Conservation (phyloP, 2,888 invertebrate species). For the Epiblema foenella region DNA sequence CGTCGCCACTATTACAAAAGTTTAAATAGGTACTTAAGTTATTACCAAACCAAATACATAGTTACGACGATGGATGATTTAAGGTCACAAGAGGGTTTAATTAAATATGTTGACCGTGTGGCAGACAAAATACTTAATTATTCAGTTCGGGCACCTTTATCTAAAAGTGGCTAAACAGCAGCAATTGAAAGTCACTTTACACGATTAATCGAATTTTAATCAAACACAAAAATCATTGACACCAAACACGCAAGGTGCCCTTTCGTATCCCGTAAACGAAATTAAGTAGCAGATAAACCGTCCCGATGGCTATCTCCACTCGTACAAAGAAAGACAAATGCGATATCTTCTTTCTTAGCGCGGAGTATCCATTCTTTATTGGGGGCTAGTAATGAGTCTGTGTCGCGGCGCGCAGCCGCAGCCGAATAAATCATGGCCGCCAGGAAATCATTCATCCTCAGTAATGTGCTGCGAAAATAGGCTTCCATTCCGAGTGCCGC, state of each 20-base stretch:
- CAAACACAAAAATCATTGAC: conserved; percentile 20
- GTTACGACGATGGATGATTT: not conserved
- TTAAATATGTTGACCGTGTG: not conserved
- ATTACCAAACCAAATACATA: not conserved
- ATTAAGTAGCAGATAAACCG: conserved; percentile 53
- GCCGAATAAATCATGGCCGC: conserved; percentile 76
- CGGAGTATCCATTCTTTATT: conserved; percentile 76
- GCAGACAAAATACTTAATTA: not conserved
- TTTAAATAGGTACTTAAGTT: not conserved
- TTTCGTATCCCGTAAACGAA: conserved; percentile 45
- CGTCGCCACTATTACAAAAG: no score
- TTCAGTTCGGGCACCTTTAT: not conserved
- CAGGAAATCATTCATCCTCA: conserved; percentile 84
- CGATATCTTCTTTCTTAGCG: conserved; percentile 66
- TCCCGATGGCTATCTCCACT: conserved; percentile 57
- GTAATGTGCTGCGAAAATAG: conserved; percentile 84
- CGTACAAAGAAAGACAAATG: conserved; percentile 77
- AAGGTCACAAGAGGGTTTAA: no score
- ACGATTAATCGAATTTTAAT: conserved; percentile 21
- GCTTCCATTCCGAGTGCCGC: conserved; percentile 71
- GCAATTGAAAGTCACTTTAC: not conserved
- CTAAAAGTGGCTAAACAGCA: conserved; percentile 3
- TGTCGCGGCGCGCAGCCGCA: conserved; percentile 66
- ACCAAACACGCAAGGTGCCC: conserved; percentile 30
- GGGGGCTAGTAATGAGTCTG: conserved; percentile 71